A percentile compares a stretch with the other conserved stretches of the same genome.
phyloP scores from a whole-genome alignment of 2,113 vertebrate species.

The Mobula birostris region DNA sequence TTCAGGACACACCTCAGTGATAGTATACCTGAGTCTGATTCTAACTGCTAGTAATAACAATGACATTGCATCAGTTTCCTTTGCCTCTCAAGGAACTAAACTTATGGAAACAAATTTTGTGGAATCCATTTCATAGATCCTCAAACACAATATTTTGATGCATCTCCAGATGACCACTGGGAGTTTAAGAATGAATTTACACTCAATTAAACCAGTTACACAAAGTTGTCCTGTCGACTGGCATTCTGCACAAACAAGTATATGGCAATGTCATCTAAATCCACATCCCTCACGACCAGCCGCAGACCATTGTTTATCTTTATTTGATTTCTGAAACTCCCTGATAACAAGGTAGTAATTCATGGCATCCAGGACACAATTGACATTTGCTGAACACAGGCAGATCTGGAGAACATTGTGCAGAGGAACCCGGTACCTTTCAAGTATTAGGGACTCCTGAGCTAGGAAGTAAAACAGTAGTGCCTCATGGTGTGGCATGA shows the following conservation, averaged over 20 bases:
- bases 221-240: too few relatives aligned
- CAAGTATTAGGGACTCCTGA: neutral
- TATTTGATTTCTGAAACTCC: conserved; percentile 49
- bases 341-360: conserved; percentile 62
- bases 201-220: neutral
- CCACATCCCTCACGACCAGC: too few relatives aligned
- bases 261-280: too few relatives aligned
- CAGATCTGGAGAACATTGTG: conserved; percentile 48
- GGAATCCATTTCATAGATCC: neutral
- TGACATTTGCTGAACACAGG: conserved; percentile 56
- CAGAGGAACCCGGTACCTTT: neutral
- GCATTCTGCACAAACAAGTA: too few relatives aligned
- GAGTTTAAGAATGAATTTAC: neutral
- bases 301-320: too few relatives aligned
- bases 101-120: too few relatives aligned
- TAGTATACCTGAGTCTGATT: too few relatives aligned
- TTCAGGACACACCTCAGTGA: too few relatives aligned
- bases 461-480: conserved; percentile 49
- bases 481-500: conserved; percentile 54
- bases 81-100: too few relatives aligned
- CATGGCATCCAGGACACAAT: conserved; percentile 57
- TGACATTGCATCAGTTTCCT: too few relatives aligned
- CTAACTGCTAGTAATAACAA: too few relatives aligned
- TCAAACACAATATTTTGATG: neutral
- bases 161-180: neutral